Percentiles rank a stretch among this genome's conserved stretches.
phyloP scores from a whole-genome alignment of 2,113 vertebrate genomes.

The Otocyon megalotis region DNA sequence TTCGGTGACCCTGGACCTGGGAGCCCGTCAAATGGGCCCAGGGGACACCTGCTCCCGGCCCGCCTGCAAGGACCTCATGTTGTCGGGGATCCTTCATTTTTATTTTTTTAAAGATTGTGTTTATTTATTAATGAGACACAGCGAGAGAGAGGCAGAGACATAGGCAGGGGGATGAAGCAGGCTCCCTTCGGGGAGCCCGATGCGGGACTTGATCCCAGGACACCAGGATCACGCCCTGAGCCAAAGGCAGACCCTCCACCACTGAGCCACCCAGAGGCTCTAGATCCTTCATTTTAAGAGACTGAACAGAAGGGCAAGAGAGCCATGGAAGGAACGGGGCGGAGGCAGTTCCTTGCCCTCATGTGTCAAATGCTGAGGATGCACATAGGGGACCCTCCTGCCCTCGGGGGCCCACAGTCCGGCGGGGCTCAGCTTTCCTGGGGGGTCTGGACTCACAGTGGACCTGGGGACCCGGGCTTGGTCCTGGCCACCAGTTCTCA shows the following conservation, averaged over 20 bases:
- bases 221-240: no score
- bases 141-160: no score
- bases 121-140: no score
- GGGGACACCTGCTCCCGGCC: neutral
- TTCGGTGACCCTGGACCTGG: neutral
- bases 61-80: fast-evolving
- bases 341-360: neutral
- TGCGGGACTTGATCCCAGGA: no score
- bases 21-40: neutral
- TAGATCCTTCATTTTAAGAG: neutral
- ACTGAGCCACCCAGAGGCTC: no score
- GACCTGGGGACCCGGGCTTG: neutral
- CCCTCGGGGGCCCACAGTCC: neutral
- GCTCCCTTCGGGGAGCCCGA: no score
- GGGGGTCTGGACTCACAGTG: neutral
- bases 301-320: neutral
- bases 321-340: neutral
- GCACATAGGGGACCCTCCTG: neutral
- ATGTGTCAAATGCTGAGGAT: neutral
- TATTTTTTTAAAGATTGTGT: no score
- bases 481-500: neutral
- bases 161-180: no score
- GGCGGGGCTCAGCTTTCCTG: neutral
- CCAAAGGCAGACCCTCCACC: no score
- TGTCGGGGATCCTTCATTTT: neutral